Conservation (phyloP, 2,888 invertebrate genomes). For the Steinernema hermaphroditum region DNA sequence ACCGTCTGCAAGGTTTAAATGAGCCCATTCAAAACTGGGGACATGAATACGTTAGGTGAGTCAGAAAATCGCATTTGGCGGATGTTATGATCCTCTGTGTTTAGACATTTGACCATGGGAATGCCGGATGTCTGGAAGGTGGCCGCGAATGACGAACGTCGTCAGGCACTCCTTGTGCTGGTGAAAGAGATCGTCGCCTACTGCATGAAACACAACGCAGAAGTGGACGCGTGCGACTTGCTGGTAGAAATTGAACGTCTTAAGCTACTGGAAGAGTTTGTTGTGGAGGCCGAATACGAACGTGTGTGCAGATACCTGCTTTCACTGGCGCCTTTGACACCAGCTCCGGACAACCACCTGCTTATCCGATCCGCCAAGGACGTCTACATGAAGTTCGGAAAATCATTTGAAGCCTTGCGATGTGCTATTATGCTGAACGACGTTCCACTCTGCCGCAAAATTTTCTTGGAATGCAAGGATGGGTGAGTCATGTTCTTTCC, state of each 20-base stretch:
- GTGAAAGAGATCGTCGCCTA: constrained; percentile 87
- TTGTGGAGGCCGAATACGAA: constrained; percentile 84
- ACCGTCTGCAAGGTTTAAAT: constrained; percentile 79
- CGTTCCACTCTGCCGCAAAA: constrained; percentile 78
- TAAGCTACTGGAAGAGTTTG: constrained; percentile 81
- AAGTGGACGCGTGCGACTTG: constrained; percentile 91
- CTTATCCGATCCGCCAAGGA: constrained; percentile 81
- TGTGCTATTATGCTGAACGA: constrained; percentile 86
- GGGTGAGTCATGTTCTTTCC: constrained; percentile 72
- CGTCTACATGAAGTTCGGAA: constrained; percentile 83
- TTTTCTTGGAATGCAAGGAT: constrained; percentile 83
- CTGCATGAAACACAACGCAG: constrained; percentile 95
- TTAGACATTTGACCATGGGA: constrained; percentile 79
- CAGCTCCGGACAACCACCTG: constrained; percentile 84
- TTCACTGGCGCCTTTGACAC: constrained; percentile 92
- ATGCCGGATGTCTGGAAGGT: constrained; percentile 70
- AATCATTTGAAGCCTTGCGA: constrained; percentile 85
- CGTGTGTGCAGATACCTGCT: constrained; percentile 84
- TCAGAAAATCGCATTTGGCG: constrained; percentile 24
- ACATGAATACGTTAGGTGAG: constrained; percentile 89
- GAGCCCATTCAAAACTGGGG: constrained; percentile 96
- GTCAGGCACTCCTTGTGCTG: constrained; percentile 74
- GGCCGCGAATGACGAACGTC: constrained; percentile 28
- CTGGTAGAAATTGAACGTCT: constrained; percentile 94
- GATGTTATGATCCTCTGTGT: constrained; percentile 30